Conservation (phyloP, 2,113 vertebrate genomes). For the Ophthalmolycus amberensis region DNA sequence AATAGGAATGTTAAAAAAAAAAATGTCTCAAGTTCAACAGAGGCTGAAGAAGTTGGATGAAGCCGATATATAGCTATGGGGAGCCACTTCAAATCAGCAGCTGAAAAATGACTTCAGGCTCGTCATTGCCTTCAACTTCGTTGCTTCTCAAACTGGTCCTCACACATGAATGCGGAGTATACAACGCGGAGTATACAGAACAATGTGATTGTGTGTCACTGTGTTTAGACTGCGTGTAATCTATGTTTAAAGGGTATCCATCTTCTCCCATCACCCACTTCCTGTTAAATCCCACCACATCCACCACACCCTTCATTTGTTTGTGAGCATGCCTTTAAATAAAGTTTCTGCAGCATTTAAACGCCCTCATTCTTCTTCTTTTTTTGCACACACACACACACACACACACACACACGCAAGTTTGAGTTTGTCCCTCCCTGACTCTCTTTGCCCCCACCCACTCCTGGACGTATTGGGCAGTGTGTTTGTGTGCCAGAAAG, state of each 20-base stretch:
- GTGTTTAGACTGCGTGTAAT: conserved; percentile 33
- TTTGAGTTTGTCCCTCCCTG: conserved; percentile 24
- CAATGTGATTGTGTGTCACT: conserved; percentile 33
- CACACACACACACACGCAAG: conserved; percentile 1
- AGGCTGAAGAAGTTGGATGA: conserved; percentile 3
- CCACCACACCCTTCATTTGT: conserved; percentile 59
- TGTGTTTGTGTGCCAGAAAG: conserved; percentile 61
- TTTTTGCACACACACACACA: conserved; percentile 7
- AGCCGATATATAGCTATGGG: not conserved
- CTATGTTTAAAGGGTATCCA: conserved; percentile 50
- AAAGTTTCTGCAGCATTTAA: conserved; percentile 49
- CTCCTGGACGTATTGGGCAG: conserved; percentile 46
- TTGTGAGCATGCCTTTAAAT: conserved; percentile 63
- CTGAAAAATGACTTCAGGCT: not conserved
- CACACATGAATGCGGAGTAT: not conserved
- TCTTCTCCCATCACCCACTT: conserved; percentile 49
- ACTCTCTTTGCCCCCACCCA: conserved; percentile 50
- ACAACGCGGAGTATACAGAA: not conserved
- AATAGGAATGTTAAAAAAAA: not conserved
- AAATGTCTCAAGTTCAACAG: not conserved
- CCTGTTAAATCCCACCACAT: conserved; percentile 60
- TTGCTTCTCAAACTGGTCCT: conserved; percentile 3
- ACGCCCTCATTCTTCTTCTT: conserved; percentile 41
- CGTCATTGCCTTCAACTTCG: not conserved
- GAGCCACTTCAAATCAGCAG: conserved; percentile 4